Base-by-base conservation (phyloP, 37 sponge, comb jelly and placozoan species). In the Crambe crambe region DNA sequence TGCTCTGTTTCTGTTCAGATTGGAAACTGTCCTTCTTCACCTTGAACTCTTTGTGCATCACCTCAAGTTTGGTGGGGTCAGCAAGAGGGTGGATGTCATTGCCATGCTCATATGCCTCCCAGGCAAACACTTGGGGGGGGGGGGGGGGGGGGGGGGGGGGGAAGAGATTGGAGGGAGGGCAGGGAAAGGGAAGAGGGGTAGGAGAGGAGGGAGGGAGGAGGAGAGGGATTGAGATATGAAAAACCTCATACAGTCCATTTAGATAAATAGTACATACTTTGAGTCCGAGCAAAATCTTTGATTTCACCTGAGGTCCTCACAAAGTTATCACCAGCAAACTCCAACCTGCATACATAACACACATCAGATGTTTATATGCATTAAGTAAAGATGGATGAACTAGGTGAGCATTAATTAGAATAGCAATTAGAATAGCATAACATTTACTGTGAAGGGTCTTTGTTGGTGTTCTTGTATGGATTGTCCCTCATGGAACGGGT, bases 401-500 rank as follows among this genome's bases (percentile, higher is more conserved):
- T n/a, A n/a, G n/a, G n/a, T n/a, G n/a, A n/a, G n/a, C n/a, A n/a
- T n/a, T n/a, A n/a, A n/a, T n/a, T n/a, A n/a, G n/a, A n/a, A n/a
- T n/a, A n/a, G n/a, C n/a, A n/a, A 10, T 47, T 47, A 6, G 10
- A 47, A 12, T 47, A 47, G 10, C 12, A 47, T 23, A 26, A 3
- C 6, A 56, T 84, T 86, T 57, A 94, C 91, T 96, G 89, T 1
- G 83, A 70, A 8, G 90, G 74, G 10, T 77, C 82, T 59, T 91
- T 91, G 82, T 86, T 86, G 39, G 2, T 4, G 70, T 93, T 75
- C 57, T 74, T 75, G 77, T 89, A 89, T 17, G 99, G 99, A 71
- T 98, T 98, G 9, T 96, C 96, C 6, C 99, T 61, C 99, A 98
- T 98, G 21, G 99, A 93, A 4, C 96, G 84, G 15, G 96, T 96